Percentiles rank a stretch among this genome's conserved stretches.
Conservation (phyloP, 2,888 invertebrate genomes). For the Apotomis betuletana region DNA sequence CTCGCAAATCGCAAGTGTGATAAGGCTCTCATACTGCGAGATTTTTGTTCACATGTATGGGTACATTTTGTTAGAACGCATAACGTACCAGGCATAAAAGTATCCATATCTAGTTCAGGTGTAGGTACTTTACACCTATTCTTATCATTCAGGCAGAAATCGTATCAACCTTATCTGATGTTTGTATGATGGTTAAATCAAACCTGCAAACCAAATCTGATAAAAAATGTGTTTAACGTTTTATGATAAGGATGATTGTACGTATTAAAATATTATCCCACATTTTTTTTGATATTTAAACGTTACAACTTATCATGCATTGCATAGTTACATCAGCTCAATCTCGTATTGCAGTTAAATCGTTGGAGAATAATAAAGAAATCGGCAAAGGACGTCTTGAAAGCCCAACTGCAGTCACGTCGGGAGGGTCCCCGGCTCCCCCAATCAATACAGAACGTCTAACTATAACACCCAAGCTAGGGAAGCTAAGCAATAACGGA, state of each 20-base stretch:
- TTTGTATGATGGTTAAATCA: conserved; percentile 44
- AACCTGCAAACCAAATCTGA: conserved; percentile 40
- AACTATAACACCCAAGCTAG: conserved; percentile 25
- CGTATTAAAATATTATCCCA: conserved; percentile 2
- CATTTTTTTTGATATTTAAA: background rate
- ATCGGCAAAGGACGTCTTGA: conserved; percentile 10
- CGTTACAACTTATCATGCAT: background rate
- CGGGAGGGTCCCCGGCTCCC: conserved; percentile 19
- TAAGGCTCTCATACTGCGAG: background rate
- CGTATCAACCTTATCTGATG: conserved; percentile 52
- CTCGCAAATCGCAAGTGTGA: too few relatives aligned
- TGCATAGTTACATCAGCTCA: background rate
- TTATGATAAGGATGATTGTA: conserved; percentile 21
- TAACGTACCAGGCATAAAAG: background rate
- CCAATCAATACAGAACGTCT: conserved; percentile 38
- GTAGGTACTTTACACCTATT: conserved; percentile 35
- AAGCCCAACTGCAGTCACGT: conserved; percentile 10
- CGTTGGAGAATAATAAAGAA: conserved; percentile 2
- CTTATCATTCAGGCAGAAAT: conserved; percentile 56
- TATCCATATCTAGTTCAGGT: background rate
- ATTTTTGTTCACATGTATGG: conserved; percentile 15
- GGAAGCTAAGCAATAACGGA: conserved; percentile 17
- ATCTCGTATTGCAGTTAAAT: background rate
- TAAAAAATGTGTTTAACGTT: conserved; percentile 16
- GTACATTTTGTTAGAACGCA: background rate